Conservation (phyloP, 2,888 invertebrate species). For the Drosophila neutralis region DNA sequence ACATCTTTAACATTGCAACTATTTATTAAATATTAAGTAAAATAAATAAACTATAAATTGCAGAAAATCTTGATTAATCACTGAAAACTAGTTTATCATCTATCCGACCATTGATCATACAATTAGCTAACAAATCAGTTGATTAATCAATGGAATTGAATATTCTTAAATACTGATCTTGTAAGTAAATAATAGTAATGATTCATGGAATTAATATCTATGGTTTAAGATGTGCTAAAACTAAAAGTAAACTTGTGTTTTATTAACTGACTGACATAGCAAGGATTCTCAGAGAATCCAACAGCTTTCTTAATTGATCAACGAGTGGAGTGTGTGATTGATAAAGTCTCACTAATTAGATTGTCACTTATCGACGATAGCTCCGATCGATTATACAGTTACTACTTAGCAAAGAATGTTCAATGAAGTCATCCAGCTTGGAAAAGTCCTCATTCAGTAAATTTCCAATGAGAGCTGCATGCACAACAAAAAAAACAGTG, state of each 20-base stretch:
- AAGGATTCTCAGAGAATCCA: background rate
- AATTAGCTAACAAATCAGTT: background rate
- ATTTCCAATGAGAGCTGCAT: constrained; percentile 20
- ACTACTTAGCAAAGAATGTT: background rate
- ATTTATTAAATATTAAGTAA: background rate
- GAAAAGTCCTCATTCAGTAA: constrained; percentile 25
- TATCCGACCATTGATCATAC: background rate
- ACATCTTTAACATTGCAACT: background rate
- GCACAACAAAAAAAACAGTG: constrained; percentile 7
- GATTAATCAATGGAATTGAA: background rate
- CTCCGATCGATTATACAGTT: background rate
- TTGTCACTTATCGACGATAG: background rate
- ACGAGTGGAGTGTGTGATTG: background rate
- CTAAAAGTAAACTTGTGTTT: background rate
- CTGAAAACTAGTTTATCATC: background rate
- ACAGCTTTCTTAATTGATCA: background rate
- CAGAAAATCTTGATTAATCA: background rate
- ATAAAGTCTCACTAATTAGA: background rate
- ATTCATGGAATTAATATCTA: background rate
- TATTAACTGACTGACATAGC: background rate
- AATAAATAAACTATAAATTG: background rate
- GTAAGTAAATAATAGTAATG: background rate
- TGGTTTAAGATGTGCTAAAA: background rate
- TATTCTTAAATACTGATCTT: background rate
- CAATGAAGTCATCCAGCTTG: background rate